Conservation (phyloP, 2,797 vertebrate species). For the Anguilla marmorata region DNA sequence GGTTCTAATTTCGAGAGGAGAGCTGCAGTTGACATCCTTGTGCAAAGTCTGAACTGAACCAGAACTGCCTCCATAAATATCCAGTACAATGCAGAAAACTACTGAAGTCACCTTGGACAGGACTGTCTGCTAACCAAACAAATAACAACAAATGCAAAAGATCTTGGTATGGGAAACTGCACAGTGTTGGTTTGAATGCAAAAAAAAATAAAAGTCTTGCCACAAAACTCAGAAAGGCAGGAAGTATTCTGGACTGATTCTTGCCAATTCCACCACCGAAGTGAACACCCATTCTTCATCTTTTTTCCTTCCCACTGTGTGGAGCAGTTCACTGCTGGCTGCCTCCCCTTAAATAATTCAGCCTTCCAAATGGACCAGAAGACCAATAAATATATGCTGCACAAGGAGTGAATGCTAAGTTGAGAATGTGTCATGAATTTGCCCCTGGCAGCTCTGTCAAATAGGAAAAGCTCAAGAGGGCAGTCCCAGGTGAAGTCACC, state of each 20-base stretch:
- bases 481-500: constrained; percentile 10
- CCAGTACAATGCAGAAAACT: neutral
- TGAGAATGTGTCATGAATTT: neutral
- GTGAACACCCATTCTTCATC: neutral
- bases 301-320: neutral
- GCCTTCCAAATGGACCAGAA: neutral
- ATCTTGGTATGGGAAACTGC: neutral
- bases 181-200: neutral
- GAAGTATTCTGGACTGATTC: neutral
- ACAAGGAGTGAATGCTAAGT: neutral
- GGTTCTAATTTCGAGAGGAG: neutral
- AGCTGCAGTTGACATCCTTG: neutral
- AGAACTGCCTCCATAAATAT: neutral
- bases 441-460: neutral
- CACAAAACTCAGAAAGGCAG: neutral
- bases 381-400: constrained; percentile 5
- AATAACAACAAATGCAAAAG: neutral
- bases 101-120: neutral
- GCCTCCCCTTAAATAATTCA: neutral
- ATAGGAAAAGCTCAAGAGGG: neutral
- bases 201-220: neutral
- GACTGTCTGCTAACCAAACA: neutral
- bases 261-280: neutral
- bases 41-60: neutral
- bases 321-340: neutral